Conservation (phyloP, 2,113 vertebrate species). For the Catharus minimus region DNA sequence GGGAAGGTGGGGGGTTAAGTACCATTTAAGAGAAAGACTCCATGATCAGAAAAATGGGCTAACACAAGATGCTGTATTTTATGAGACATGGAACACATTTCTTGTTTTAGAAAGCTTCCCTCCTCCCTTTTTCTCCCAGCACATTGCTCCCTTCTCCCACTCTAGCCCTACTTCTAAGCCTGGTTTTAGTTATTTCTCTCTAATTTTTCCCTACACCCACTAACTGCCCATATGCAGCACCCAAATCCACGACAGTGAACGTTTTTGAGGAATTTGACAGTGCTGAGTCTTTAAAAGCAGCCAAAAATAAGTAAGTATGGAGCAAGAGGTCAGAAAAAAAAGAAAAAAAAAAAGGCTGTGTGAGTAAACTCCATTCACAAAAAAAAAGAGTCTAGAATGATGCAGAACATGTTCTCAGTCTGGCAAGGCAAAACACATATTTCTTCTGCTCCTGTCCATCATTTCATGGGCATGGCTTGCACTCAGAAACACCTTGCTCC, state of each 20-base stretch:
- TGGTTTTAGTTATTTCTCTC: not conserved
- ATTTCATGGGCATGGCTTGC: not conserved
- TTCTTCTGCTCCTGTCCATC: not conserved
- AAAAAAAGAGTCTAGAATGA: not conserved
- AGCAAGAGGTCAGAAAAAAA: not conserved
- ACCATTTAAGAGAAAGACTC: not conserved
- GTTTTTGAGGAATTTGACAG: not conserved
- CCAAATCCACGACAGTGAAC: not conserved
- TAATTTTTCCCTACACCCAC: not conserved
- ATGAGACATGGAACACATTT: not conserved
- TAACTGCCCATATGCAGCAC: not conserved
- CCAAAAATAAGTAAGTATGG: not conserved
- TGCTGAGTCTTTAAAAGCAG: not conserved
- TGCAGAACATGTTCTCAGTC: not conserved
- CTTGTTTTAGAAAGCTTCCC: not conserved
- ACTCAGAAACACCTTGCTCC: not conserved
- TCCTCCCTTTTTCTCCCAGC: not conserved
- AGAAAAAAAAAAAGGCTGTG: too few relatives aligned
- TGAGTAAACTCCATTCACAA: not conserved
- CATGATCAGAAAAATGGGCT: not conserved
- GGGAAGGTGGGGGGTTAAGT: fast-evolving
- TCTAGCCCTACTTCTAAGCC: not conserved
- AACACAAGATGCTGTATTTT: not conserved
- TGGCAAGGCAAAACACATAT: not conserved
- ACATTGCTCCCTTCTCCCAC: not conserved